Base-by-base conservation (phyloP, 2,113 vertebrate species). In the Megaleporinus macrocephalus region DNA sequence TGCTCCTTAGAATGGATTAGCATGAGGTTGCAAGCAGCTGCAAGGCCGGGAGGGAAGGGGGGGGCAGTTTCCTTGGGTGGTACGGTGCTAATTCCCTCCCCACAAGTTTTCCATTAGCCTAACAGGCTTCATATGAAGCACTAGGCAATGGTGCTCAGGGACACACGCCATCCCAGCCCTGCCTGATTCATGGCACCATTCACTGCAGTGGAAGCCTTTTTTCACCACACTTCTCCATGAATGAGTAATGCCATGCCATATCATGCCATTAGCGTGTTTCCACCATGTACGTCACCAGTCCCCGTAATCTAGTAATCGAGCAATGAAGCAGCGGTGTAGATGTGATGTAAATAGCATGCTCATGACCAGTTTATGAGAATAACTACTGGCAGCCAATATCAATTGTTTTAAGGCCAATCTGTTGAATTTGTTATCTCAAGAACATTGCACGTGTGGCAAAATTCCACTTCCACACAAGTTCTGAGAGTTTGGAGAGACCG, bases 41-140 rank as follows among this genome's bases (percentile, higher is more conserved):
- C 88, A 89, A 81, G 85, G 86, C 85, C 87, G 83, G 87, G 77
- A 33, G 62, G n/a, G 85, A 85, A 53, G 89, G 51, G 27, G 86
- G 87, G 57, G 88, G 87, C 80, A 73, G 55, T 76, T 90, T 79
- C 84, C 78, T 84, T 90, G 92, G 92, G 93, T 93, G 93, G 92
- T 91, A 90, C 79, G 79, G 84, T 84, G 88, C 83, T 90, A 90
- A 90, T 88, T 81, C 77, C 71, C 83, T 89, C 85, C 82, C 83
- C 93, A 93, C 89, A 93, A 86, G 92, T 91, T 94, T 92, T 90
- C 89, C 87, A 94, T 94, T 94, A 94, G 86, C 33, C 57, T 91
- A 92, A 92, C 90, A 90, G 85, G 86, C 82, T 86, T 89, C 89
- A 87, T 89, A 86, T 89, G 91, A 92, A 91, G 84, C 83, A 80